A percentile compares a stretch with the other conserved stretches of the same genome.
Conservation (phyloP, 2,113 vertebrate genomes). For the Hylia prasina region DNA sequence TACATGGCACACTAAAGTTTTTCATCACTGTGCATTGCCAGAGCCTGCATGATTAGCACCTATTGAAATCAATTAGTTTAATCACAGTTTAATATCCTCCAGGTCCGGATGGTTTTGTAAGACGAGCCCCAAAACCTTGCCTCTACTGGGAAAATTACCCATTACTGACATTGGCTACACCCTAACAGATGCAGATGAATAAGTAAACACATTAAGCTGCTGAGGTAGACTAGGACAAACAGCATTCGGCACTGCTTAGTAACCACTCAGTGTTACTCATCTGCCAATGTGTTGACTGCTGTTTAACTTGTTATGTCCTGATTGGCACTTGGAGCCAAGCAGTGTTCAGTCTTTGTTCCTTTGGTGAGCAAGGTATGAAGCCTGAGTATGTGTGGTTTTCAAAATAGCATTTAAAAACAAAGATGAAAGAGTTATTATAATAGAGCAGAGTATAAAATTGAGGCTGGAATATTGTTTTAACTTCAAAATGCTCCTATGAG, state of each 20-base stretch:
- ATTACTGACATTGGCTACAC: conserved; percentile 42
- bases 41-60: conserved; percentile 19
- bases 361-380: conserved; percentile 25
- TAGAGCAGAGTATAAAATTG: not conserved
- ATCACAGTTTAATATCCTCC: conserved; percentile 26
- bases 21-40: not conserved
- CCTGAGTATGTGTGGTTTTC: conserved; percentile 5
- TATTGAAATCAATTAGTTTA: conserved; percentile 58
- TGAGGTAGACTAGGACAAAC: conserved; percentile 50
- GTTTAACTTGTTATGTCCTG: conserved; percentile 51
- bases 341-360: conserved; percentile 35
- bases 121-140: conserved; percentile 18
- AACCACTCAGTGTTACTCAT: conserved; percentile 51
- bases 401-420: conserved; percentile 6
- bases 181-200: conserved; percentile 67
- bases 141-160: conserved; percentile 40
- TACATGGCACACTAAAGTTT: not conserved
- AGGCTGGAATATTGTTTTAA: conserved; percentile 1
- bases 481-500: conserved; percentile 14
- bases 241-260: conserved; percentile 43
- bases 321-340: conserved; percentile 48
- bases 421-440: conserved; percentile 27
- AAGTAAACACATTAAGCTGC: conserved; percentile 63
- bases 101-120: conserved; percentile 26
- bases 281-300: conserved; percentile 58